Percentiles rank a stretch among this genome's conserved stretches.
These are phyloP conservation scores for Temnothorax rugatulus DNA, from an alignment of 2,888 invertebrate species.

Conservation along the genomic window DNA sequence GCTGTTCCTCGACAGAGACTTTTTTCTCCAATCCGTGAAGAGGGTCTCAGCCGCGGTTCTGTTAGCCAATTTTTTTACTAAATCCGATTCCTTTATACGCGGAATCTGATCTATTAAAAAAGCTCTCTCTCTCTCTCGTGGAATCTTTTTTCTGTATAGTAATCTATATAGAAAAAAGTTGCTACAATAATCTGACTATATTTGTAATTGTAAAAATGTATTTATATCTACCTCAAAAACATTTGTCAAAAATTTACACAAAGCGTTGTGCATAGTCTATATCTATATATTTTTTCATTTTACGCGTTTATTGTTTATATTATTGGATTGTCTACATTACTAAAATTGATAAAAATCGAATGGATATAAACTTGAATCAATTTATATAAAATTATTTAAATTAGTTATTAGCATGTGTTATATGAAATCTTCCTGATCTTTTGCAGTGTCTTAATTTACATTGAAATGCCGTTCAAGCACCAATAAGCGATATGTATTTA, in stretches of 20 bases:
- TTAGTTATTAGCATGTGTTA: slow-evolving; percentile 1
- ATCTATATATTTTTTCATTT: slow-evolving; percentile 11
- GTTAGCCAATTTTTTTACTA: not conserved
- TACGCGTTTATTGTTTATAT: not conserved
- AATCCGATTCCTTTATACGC: not conserved
- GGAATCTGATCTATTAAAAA: slow-evolving; percentile 9
- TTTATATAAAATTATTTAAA: slow-evolving; percentile 24
- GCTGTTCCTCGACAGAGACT: not conserved
- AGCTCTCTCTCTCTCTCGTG: not conserved
- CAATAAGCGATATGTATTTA: slow-evolving; percentile 63
- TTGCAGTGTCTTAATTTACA: slow-evolving; percentile 76
- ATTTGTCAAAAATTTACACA: not conserved
- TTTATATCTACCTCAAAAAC: not conserved
- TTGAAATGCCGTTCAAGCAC: slow-evolving; percentile 72
- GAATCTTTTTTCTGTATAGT: slow-evolving; percentile 4
- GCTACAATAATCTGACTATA: slow-evolving; percentile 13
- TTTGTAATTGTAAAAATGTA: slow-evolving; percentile 29
- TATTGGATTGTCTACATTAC: not conserved
- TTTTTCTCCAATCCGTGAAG: not conserved
- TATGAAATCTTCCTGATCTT: slow-evolving; percentile 57
- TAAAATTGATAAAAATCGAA: not conserved
- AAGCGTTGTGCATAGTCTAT: not conserved
- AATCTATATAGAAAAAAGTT: slow-evolving; percentile 12
- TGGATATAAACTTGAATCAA: slow-evolving; percentile 6
- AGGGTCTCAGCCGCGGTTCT: not conserved